Conservation (phyloP, 2,888 invertebrate genomes). For the Melitaea athalia region DNA sequence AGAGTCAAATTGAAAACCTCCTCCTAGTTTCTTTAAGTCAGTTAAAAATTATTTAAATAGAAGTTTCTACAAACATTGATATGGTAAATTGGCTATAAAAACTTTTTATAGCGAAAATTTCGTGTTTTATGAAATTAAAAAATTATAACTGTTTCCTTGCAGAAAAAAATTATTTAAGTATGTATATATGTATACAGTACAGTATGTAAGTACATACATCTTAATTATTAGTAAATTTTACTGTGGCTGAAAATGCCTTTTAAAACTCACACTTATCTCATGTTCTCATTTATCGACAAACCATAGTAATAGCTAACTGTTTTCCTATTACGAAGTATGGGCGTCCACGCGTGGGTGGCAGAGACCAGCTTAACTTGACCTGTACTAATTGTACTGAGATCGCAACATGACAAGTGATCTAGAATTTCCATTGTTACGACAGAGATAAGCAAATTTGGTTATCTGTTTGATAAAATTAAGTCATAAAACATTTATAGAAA, state of each 20-base stretch:
- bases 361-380: slow-evolving; percentile 39
- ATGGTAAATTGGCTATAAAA: too few species aligned
- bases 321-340: slow-evolving; percentile 44
- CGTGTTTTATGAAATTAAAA: too few species aligned
- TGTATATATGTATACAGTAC: too few species aligned
- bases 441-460: slow-evolving; percentile 30
- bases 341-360: slow-evolving; percentile 44
- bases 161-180: too few species aligned
- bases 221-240: too few species aligned
- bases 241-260: background rate
- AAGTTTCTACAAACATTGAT: too few species aligned
- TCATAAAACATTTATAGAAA: slow-evolving; percentile 1
- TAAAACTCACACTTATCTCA: background rate
- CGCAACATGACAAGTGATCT: slow-evolving; percentile 34
- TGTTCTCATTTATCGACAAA: slow-evolving; percentile 42
- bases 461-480: slow-evolving; percentile 17
- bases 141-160: too few species aligned
- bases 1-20: too few species aligned
- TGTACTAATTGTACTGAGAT: slow-evolving; percentile 29
- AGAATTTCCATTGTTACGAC: slow-evolving; percentile 33
- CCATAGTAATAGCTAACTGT: slow-evolving; percentile 44
- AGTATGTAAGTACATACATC: too few species aligned
- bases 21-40: too few species aligned
- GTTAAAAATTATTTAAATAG: too few species aligned
- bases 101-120: too few species aligned